Evolutionary conservation across 2,113 vertebrate species (phyloP), one percentile per base, ranked within the genome.

Genomic region (Phodopus roborovskii): DNA sequence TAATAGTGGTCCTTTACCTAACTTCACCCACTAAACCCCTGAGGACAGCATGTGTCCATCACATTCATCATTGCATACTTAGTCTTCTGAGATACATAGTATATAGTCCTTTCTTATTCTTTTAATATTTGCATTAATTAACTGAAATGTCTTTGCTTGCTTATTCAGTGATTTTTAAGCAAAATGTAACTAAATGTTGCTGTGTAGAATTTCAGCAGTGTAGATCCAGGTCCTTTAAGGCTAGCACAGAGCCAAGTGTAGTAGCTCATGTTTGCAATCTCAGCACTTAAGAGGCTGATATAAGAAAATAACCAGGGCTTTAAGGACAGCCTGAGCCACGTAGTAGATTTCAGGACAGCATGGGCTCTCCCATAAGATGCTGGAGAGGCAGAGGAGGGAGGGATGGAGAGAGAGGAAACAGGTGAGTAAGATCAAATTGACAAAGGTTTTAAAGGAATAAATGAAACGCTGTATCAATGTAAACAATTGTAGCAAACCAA

Each of bases 391-490:
- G 17, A 4, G 26, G 28, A 48, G 60, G 39, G 28, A 66, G 9
- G 17, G 42, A 66, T 2, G 4, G 17, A 66, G 39, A 45, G 42
- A 24, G 4, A 5, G 15, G 39, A 7, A 48, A 42, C 77, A 90
- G 48, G 73, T n/a, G 28, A 96, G 30, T 30, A 82, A 77, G 78
- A 89, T 90, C 86, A 88, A 84, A 79, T 64, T 96, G 73, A 68
- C 58, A 95, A 79, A 30, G 4, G 26, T 89, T 92, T 74, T 92
- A 94, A 89, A 90, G 11, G 77, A 71, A 92, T 39, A 84, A 45
- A 90, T n/a, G 75, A 88, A 83, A 56, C 74, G 84, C 64, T 91
- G 90, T 48, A 33, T 93, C 64, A 87, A 12, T 45, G 66, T 58
- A 92, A 73, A 79, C 89, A 66, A 68, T 53, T 94, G n/a, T 84